Conservation (phyloP, 2,888 invertebrate species). For the Dryobotodes eremita region DNA sequence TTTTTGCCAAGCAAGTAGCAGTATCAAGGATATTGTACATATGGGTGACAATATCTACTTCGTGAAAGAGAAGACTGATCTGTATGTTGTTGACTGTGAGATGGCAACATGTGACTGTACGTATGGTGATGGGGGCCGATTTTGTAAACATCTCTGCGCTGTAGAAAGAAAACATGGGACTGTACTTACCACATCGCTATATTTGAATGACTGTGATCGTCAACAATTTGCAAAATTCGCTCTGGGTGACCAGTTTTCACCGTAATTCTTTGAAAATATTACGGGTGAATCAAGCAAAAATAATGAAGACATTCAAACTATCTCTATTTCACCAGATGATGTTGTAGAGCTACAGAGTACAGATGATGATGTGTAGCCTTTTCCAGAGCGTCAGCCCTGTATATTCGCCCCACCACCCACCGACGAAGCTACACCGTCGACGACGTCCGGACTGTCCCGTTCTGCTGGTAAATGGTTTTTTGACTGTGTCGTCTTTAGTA, state of each 20-base stretch:
- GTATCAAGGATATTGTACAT: conserved; percentile 42
- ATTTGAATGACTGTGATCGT: conserved; percentile 39
- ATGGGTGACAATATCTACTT: conserved; percentile 46
- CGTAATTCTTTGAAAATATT: conserved; percentile 39
- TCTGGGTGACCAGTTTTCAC: conserved; percentile 35
- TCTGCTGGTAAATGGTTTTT: too few species aligned
- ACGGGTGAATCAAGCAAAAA: conserved; percentile 36
- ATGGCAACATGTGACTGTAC: conserved; percentile 43
- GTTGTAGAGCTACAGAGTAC: too few species aligned
- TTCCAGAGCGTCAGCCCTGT: too few species aligned
- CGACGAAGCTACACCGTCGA: too few species aligned
- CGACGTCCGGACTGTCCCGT: too few species aligned
- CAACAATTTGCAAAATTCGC: conserved; percentile 43
- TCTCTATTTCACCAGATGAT: too few species aligned
- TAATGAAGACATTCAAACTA: conserved; percentile 44
- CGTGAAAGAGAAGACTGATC: conserved; percentile 45
- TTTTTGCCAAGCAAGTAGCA: conserved; percentile 41
- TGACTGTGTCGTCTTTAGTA: too few species aligned
- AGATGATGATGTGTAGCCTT: too few species aligned
- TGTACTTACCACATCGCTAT: conserved; percentile 29
- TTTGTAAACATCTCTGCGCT: conserved; percentile 46
- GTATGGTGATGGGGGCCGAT: conserved; percentile 37
- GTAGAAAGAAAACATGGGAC: conserved; percentile 42
- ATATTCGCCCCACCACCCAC: too few species aligned
- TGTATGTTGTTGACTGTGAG: conserved; percentile 32